A percentile compares a stretch with the other conserved stretches of the same genome.
phyloP scores from a whole-genome alignment of 2,797 vertebrate species.

The Hoplostethus mediterraneus region DNA sequence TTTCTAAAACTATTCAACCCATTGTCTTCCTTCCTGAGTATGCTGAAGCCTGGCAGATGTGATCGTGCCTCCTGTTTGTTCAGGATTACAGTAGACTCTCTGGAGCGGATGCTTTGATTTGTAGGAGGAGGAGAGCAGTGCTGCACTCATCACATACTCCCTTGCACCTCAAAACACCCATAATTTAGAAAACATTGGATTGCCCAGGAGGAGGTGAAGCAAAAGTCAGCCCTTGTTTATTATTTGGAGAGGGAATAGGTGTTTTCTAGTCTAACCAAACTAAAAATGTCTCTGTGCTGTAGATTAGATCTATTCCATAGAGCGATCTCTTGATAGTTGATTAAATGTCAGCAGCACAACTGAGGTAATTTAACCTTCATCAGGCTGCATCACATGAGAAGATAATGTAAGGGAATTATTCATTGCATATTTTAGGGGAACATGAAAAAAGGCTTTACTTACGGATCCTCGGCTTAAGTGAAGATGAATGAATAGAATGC shows the following conservation, averaged over 20 bases:
- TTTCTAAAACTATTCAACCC: conserved; percentile 40
- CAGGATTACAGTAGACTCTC: conserved; percentile 63
- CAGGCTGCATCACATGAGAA: conserved; percentile 69
- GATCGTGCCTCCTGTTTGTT: conserved; percentile 66
- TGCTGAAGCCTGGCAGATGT: conserved; percentile 50
- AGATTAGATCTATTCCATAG: conserved; percentile 55
- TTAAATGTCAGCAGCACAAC: conserved; percentile 72
- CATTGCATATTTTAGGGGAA: conserved; percentile 73
- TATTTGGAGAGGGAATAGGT: conserved; percentile 52
- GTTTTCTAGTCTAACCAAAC: conserved; percentile 39
- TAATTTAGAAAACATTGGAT: conserved; percentile 73
- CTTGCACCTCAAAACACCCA: conserved; percentile 66
- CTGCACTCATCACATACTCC: conserved; percentile 52
- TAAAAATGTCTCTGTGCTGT: conserved; percentile 52
- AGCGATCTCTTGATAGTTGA: conserved; percentile 69
- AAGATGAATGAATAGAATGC: conserved; percentile 61
- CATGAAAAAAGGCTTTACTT: conserved; percentile 71
- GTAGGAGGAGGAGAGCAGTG: conserved; percentile 44
- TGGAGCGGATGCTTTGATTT: conserved; percentile 69
- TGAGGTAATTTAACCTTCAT: conserved; percentile 78
- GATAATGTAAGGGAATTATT: conserved; percentile 80
- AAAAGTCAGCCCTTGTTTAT: conserved; percentile 68
- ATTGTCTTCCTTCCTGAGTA: conserved; percentile 2
- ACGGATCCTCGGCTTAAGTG: conserved; percentile 55
- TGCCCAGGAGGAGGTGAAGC: conserved; percentile 64